These are phyloP conservation scores for Paratrypauchen microcephalus DNA, from an alignment of 2,797 vertebrate species.

Conservation along the genomic window DNA sequence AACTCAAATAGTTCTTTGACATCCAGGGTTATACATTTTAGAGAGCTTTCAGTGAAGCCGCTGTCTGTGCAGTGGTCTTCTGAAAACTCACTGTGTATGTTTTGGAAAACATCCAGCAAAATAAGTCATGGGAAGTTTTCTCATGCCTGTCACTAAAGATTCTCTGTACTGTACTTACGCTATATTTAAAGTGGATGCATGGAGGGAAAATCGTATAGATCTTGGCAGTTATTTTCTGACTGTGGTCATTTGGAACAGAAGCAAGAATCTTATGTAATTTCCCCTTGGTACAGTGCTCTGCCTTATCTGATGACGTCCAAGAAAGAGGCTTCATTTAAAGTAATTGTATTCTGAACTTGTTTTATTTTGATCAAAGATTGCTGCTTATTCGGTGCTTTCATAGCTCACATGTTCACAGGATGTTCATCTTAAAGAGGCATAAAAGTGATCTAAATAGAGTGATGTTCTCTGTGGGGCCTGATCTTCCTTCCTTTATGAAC, in stretches of 20 bases:
- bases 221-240: background rate
- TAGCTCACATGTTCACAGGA: conserved; percentile 29
- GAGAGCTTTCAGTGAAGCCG: background rate
- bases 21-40: background rate
- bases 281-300: conserved; percentile 31
- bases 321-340: conserved; percentile 27
- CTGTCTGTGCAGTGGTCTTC: conserved; percentile 36
- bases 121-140: conserved; percentile 55
- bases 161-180: background rate
- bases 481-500: conserved; percentile 66
- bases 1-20: background rate
- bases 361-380: background rate
- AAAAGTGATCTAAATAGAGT: conserved; percentile 29
- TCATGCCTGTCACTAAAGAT: conserved; percentile 18
- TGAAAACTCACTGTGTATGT: conserved; percentile 37
- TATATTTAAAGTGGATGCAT: no score
- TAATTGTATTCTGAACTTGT: conserved; percentile 16
- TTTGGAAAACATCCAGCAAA: conserved; percentile 52
- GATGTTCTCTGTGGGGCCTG: conserved; percentile 21
- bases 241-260: background rate
- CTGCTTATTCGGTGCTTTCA: background rate
- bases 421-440: conserved; percentile 23
- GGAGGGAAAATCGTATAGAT: no score
- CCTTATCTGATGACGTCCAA: conserved; percentile 27
- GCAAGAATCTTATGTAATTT: conserved; percentile 44